These are phyloP conservation scores for Leptopilina syphax DNA, from an alignment of 2,888 invertebrate genomes.

Conservation along the genomic window DNA sequence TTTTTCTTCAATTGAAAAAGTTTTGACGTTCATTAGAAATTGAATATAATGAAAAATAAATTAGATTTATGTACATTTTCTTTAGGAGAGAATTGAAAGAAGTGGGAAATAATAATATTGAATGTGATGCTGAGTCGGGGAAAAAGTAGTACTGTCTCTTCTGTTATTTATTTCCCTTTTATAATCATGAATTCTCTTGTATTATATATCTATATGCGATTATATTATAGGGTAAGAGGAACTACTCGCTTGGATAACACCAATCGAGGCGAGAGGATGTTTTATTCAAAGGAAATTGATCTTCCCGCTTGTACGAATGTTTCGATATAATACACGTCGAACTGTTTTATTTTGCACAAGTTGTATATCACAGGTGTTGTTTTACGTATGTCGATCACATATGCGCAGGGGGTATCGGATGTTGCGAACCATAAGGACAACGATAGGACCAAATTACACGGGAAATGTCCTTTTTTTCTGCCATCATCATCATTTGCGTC, in stretches of 20 bases:
- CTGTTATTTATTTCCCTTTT: no score
- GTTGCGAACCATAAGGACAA: slow-evolving; percentile 68
- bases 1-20: no score
- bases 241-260: slow-evolving; percentile 53
- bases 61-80: no score
- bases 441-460: slow-evolving; percentile 67
- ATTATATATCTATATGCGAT: neutral
- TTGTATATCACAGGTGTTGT: slow-evolving; percentile 65
- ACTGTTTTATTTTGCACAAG: slow-evolving; percentile 58
- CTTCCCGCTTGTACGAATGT: slow-evolving; percentile 49
- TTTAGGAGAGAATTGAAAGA: no score
- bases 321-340: slow-evolving; percentile 50
- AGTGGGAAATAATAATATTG: no score
- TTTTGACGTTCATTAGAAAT: no score
- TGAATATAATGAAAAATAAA: no score
- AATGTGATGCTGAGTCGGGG: no score
- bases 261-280: slow-evolving; percentile 54
- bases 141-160: no score
- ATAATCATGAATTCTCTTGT: no score
- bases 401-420: slow-evolving; percentile 62
- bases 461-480: slow-evolving; percentile 59
- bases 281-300: slow-evolving; percentile 61
- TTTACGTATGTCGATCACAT: slow-evolving; percentile 58
- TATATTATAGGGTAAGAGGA: slow-evolving; percentile 11
- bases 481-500: neutral